Evolutionary conservation across 1,140 invertebrate species (phyloP).

Genomic region (Camponotus pennsylvanicus): DNA sequence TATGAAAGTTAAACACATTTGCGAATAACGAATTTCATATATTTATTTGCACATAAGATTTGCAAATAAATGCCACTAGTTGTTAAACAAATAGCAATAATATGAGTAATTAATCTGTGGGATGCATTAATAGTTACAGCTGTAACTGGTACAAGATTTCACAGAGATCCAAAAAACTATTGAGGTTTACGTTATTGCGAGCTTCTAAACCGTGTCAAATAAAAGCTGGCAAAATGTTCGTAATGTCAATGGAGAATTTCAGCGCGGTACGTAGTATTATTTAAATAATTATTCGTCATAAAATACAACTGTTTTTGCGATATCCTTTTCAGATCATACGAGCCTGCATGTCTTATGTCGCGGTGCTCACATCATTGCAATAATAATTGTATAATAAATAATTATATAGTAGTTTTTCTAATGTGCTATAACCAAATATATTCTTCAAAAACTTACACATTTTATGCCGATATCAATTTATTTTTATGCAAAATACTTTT

Average conservation of each 20-base stretch:
- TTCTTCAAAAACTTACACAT: background rate
- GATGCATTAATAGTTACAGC: conserved; percentile 26
- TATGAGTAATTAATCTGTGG: background rate
- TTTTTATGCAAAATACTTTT: background rate
- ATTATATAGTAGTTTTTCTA: too few species aligned
- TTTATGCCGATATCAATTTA: background rate
- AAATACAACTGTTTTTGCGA: background rate
- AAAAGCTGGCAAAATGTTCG: conserved; percentile 66
- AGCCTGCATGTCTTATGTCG: conserved; percentile 12
- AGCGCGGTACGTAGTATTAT: conserved; percentile 61
- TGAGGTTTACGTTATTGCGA: conserved; percentile 64
- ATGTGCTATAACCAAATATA: background rate
- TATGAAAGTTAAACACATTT: background rate
- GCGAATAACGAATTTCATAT: background rate
- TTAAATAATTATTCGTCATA: background rate
- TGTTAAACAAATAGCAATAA: background rate
- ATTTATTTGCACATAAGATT: background rate
- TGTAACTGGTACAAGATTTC: conserved; percentile 69
- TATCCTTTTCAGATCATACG: conserved; percentile 28
- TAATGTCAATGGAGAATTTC: conserved; percentile 69
- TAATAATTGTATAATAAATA: background rate
- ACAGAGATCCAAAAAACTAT: conserved; percentile 58
- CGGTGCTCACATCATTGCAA: conserved; percentile 24
- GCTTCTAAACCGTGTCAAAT: conserved; percentile 64
- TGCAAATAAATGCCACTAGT: background rate